Evolutionary conservation across 2,113 vertebrate genomes (phyloP).

Genomic region (Aegithalos caudatus): DNA sequence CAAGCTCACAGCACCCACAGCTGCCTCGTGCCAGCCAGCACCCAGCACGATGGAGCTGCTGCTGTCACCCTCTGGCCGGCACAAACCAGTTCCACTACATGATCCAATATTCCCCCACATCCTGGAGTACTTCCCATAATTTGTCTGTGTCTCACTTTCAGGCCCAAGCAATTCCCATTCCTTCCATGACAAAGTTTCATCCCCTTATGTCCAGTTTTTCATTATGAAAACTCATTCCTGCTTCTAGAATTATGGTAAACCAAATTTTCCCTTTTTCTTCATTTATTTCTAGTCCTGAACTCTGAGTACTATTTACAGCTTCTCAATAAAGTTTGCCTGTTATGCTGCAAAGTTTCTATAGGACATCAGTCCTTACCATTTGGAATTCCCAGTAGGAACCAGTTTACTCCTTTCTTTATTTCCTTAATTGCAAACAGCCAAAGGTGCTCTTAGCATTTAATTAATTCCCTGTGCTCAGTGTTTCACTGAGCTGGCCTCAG

Average conservation of each 20-base stretch:
- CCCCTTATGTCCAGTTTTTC: not conserved
- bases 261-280: not conserved
- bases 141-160: not conserved
- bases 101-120: not conserved
- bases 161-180: not conserved
- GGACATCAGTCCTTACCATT: not conserved
- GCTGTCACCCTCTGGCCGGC: not conserved
- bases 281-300: not conserved
- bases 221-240: not conserved
- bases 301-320: not conserved
- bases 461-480: not conserved
- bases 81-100: not conserved
- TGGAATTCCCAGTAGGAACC: not conserved
- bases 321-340: not conserved
- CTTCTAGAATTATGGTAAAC: not conserved
- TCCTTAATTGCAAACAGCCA: not conserved
- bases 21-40: not conserved
- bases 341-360: not conserved
- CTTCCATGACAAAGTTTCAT: not conserved
- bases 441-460: not conserved
- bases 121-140: rapidly evolving
- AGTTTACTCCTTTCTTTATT: not conserved
- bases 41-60: not conserved
- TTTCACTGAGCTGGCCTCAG: not conserved
- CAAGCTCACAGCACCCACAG: not conserved